Evolutionary conservation across 2,888 invertebrate genomes (phyloP), one percentile per base, ranked within the genome.

Genomic region (Zonitis immaculata): DNA sequence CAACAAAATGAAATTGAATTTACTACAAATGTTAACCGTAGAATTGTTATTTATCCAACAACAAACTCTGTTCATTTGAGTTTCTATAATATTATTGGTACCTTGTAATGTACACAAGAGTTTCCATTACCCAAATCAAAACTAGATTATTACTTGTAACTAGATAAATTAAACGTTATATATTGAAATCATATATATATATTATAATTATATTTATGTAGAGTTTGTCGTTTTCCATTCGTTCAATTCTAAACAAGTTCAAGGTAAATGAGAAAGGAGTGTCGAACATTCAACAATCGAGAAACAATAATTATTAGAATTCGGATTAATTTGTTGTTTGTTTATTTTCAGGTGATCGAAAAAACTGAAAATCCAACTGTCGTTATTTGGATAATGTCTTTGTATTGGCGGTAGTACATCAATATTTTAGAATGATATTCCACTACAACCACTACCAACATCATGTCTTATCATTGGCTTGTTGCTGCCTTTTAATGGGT

Each of bases 1-100:
- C n/a, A n/a, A n/a, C n/a, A n/a, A n/a, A n/a, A n/a, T n/a, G 65
- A 64, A 70, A 71, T 46, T 51, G 26, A 32, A 28, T 48, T 57
- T n/a, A n/a, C n/a, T n/a, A n/a, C n/a, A n/a, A n/a, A n/a, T n/a
- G n/a, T n/a, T n/a, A n/a, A n/a, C n/a, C n/a, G n/a, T n/a, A n/a
- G n/a, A n/a, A n/a, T n/a, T n/a, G n/a, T n/a, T n/a, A n/a, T n/a
- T n/a, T n/a, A n/a, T n/a, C n/a, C n/a, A n/a, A n/a, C n/a, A n/a
- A n/a, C n/a, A n/a, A n/a, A n/a, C n/a, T n/a, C n/a, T n/a, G n/a
- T n/a, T n/a, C n/a, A n/a, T n/a, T n/a, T n/a, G n/a, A n/a, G n/a
- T n/a, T n/a, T n/a, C n/a, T n/a, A n/a, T n/a, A n/a, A n/a, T n/a
- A n/a, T n/a, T n/a, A n/a, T n/a, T n/a, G n/a, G n/a, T n/a, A n/a